phyloP scores from a whole-genome alignment of 1,140 invertebrate species.

The Acromyrmex charruanus region DNA sequence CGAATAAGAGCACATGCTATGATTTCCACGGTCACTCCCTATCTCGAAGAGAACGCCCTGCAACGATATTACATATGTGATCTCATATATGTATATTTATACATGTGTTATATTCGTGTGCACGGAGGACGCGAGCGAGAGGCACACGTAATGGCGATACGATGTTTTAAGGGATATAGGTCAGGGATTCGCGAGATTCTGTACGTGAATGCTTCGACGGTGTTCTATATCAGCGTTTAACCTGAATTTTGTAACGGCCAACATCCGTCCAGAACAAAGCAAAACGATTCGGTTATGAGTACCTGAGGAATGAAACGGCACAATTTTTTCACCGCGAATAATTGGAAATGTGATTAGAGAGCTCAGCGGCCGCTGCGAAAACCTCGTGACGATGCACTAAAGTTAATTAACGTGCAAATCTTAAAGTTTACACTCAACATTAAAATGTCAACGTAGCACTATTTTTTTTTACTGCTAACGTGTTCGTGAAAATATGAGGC shows the following conservation, averaged over 20 bases:
- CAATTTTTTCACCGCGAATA: conserved; percentile 38
- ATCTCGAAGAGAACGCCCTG: conserved; percentile 24
- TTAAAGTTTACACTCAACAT: conserved; percentile 43
- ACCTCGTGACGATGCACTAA: conserved; percentile 5
- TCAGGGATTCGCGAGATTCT: conserved; percentile 72
- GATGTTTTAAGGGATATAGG: conserved; percentile 77
- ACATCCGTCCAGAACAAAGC: conserved; percentile 39
- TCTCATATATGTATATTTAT: background rate
- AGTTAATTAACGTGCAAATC: conserved; percentile 53
- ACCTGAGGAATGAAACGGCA: background rate
- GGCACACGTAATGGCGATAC: conserved; percentile 67
- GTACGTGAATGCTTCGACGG: conserved; percentile 52
- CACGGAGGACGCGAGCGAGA: conserved; percentile 8
- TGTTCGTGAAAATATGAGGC: conserved; percentile 1
- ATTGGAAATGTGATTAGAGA: conserved; percentile 48
- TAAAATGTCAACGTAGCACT: conserved; percentile 22
- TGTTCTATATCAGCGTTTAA: conserved; percentile 69
- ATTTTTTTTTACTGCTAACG: background rate
- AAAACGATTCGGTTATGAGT: conserved; percentile 20
- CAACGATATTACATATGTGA: conserved; percentile 26
- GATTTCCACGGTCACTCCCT: conserved; percentile 59
- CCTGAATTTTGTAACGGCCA: conserved; percentile 65
- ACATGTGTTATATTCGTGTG: background rate
- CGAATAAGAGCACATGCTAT: conserved; percentile 32
- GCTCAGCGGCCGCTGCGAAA: conserved; percentile 10